phyloP scores from a whole-genome alignment of 2,113 vertebrate species.

The Podocnemis expansa region DNA sequence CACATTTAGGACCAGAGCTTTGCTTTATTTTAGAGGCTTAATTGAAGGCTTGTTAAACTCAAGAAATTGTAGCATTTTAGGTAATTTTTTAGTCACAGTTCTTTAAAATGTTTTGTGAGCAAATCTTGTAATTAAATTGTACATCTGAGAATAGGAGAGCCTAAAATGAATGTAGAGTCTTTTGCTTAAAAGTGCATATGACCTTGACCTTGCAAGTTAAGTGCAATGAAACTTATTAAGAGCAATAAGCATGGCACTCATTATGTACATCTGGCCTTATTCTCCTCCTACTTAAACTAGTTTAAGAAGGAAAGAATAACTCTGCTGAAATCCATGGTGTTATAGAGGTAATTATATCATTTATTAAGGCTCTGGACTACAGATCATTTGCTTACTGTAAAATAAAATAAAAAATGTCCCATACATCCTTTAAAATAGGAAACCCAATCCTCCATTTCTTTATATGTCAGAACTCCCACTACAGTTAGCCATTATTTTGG shows the following conservation, averaged over 20 bases:
- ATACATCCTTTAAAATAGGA: background rate
- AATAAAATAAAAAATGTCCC: background rate
- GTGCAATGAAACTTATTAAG: background rate
- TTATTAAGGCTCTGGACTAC: background rate
- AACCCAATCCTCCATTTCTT: background rate
- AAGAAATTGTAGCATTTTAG: no score
- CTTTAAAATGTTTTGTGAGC: conserved; percentile 23
- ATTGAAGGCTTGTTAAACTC: background rate
- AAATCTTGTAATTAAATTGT: conserved; percentile 16
- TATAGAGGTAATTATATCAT: background rate
- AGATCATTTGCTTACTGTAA: background rate
- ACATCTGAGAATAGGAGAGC: background rate
- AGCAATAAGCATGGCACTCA: background rate
- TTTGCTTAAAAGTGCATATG: conserved; percentile 1
- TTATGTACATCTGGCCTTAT: background rate
- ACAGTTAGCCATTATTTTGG: background rate
- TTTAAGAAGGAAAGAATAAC: background rate
- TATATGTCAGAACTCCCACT: background rate
- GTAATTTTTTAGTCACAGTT: background rate
- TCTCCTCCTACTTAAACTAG: background rate
- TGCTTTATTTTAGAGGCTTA: conserved; percentile 35
- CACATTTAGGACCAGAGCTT: background rate
- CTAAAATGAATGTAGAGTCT: background rate
- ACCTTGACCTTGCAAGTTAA: accelerated
- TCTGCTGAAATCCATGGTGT: background rate